Evolutionary conservation across 1,140 invertebrate species (phyloP).

Genomic region (Octopus sinensis): DNA sequence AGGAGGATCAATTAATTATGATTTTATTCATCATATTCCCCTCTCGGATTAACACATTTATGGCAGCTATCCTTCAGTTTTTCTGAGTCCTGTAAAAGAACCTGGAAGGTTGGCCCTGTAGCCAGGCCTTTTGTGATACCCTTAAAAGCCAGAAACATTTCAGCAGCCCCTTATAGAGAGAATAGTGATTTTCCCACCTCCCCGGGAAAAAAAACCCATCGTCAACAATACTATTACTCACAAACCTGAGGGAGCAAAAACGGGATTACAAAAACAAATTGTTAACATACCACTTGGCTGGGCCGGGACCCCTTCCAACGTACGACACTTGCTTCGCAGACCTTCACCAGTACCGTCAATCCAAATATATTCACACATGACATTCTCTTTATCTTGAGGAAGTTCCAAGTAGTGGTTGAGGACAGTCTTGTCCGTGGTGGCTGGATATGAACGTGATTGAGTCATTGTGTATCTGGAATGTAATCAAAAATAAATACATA

Average conservation of each 20-base stretch:
- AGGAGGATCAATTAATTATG: no score
- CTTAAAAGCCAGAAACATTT: no score
- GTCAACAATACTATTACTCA: background rate
- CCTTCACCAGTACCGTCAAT: conserved; percentile 91
- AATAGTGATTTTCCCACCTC: no score
- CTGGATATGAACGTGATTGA: conserved; percentile 5
- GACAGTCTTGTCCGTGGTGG: conserved; percentile 66
- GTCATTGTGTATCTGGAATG: background rate
- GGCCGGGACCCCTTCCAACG: conserved; percentile 75
- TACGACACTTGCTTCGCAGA: conserved; percentile 83
- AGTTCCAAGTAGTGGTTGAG: conserved; percentile 72
- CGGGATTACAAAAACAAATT: background rate
- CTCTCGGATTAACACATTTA: no score
- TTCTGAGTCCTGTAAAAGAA: no score
- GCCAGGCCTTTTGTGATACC: no score
- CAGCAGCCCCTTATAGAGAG: no score
- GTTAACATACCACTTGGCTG: conserved; percentile 63
- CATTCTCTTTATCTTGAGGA: conserved; percentile 69
- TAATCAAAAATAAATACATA: background rate
- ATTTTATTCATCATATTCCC: no score
- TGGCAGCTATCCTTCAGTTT: no score
- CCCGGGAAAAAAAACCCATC: no score
- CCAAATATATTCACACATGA: conserved; percentile 90
- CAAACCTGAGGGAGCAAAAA: background rate
- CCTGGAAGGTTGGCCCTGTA: no score